Evolutionary conservation across 2,797 vertebrate genomes (phyloP), one percentile per base, ranked within the genome.

Genomic region (Sandelia bainsii): DNA sequence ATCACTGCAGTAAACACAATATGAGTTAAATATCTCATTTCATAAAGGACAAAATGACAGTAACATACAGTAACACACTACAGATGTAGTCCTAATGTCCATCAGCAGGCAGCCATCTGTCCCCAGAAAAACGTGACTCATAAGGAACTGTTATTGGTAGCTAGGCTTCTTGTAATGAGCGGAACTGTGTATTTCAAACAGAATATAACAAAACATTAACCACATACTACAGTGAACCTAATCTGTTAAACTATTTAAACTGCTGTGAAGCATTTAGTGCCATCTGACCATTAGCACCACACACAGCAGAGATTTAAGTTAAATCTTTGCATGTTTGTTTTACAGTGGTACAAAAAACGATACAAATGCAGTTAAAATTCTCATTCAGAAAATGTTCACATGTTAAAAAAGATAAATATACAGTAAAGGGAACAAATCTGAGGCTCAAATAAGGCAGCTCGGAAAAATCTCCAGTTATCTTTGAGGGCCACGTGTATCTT

Each of bases 11-110:
- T 20, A 52, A 62, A 44, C 16, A 5, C 45, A 19, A 13, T 12
- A 46, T 20, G 58, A 23, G 29, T 51, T 17, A 34, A 23, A 51
- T 52, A 4, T 60, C 59, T 4, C 0, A 14, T 69, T 82, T 67
- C 20, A 49, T 20, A 61, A 29, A 54, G 16, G 50, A 34, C 75
- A 69, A 23, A 32, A 17, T 70, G 64, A 75, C 60, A 69, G 50
- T 40, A 69, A 50, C 62, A 50, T 6, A 32, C 29, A 8, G 5
- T 40, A 72, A 14, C 20, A 22, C 37, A 39, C 60, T 69, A 45
- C 61, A 72, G 65, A 49, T 34, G 49, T 17, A 48, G 39, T 44
- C 32, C 59, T 12, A 20, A 25, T 67, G 64, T 72, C 62, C 63
- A 17, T 72, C 64, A 54, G 27, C 54, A 51, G 14, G 49, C 48